phyloP scores from a whole-genome alignment of 2,797 vertebrate species.

The Macropodus opercularis region DNA sequence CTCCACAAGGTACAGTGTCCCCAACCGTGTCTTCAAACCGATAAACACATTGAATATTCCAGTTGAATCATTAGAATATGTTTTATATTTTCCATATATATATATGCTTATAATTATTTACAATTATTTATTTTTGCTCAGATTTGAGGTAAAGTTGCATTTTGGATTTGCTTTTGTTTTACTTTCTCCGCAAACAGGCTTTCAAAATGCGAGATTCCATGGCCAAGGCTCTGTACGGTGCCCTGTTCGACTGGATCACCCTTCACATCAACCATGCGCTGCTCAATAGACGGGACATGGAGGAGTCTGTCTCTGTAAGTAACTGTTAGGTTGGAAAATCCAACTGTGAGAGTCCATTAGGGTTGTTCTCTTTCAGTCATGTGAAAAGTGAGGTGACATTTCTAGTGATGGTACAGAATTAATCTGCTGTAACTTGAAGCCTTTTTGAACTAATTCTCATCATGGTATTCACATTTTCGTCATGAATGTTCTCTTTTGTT shows the following conservation, averaged over 20 bases:
- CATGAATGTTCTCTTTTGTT: conserved; percentile 1
- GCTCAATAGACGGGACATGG: conserved; percentile 92
- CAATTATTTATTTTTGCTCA: no score
- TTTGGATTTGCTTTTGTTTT: background rate
- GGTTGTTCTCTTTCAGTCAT: no score
- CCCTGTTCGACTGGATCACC: conserved; percentile 96
- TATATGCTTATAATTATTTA: no score
- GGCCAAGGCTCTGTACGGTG: conserved; percentile 94
- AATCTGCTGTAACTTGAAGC: background rate
- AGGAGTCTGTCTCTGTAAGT: conserved; percentile 90
- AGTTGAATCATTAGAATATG: background rate
- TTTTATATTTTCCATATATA: no score
- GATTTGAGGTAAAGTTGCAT: no score
- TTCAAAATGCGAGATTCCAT: conserved; percentile 90
- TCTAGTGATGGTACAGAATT: background rate
- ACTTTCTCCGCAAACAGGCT: conserved; percentile 78
- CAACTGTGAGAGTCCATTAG: no score
- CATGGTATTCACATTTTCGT: background rate
- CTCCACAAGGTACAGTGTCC: conserved; percentile 80
- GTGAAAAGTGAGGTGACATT: no score
- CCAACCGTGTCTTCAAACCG: background rate
- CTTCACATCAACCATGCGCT: conserved; percentile 95
- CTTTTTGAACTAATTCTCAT: background rate
- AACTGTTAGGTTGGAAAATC: background rate
- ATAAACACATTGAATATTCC: background rate